A percentile compares a stretch with the other conserved stretches of the same genome.
Conservation (phyloP, 2,797 vertebrate genomes). For the Psittacula derbiana region DNA sequence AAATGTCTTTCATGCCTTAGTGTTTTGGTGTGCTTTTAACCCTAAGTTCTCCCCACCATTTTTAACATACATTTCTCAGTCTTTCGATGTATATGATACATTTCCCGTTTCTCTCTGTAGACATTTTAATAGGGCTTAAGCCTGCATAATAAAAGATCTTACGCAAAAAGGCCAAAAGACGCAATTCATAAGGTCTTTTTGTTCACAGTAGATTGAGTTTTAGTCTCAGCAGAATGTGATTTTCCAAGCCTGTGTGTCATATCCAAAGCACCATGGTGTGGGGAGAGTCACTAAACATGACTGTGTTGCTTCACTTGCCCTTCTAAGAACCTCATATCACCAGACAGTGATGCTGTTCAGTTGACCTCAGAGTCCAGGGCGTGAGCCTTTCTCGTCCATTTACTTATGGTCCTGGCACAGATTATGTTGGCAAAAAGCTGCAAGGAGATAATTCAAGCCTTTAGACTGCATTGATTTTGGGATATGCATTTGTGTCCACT, state of each 20-base stretch:
- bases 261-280: background rate
- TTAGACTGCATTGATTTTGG: background rate
- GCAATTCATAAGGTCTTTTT: background rate
- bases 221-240: background rate
- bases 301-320: background rate
- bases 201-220: background rate
- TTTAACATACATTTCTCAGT: background rate
- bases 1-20: conserved; percentile 6
- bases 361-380: background rate
- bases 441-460: background rate
- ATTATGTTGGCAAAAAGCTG: background rate
- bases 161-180: background rate
- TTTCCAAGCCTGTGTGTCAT: background rate
- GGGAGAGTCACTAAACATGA: background rate
- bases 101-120: background rate
- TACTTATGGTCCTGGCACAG: background rate
- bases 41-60: background rate
- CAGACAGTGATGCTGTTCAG: background rate
- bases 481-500: background rate
- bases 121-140: background rate
- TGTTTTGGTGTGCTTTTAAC: background rate
- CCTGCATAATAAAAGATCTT: background rate
- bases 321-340: background rate
- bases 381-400: background rate
- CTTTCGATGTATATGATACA: background rate